Evolutionary conservation across 2,797 vertebrate species (phyloP), one percentile per base, ranked within the genome.

Genomic region (Phoebastria nigripes): DNA sequence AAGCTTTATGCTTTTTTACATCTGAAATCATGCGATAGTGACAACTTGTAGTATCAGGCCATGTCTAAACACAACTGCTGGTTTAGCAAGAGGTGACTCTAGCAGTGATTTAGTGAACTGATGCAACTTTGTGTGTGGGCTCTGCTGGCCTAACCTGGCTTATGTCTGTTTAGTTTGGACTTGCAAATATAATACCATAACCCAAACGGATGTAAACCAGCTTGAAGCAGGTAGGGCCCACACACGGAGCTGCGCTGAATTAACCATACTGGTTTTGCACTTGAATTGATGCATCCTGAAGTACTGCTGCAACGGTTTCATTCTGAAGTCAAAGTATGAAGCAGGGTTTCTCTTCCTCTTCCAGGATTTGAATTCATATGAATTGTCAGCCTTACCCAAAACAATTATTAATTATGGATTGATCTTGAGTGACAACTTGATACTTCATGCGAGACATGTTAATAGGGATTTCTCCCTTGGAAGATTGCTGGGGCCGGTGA

Each of bases 401-500:
- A 7, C 31, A 22, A 2, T 19, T 61, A 15, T 29, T 83, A 76
- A 61, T 79, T 61, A 54, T 14, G 18, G 55, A 13, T 66, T 90
- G 44, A 35, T 82, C 29, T 76, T 28, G 42, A 82, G 31, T 72
- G 88, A 42, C 56, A 89, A 1, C 47, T 56, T 22, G 24, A 17
- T 83, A 7, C 24, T 21, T n/a, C 2, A 1, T 41, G 29, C 0
- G 1, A 41, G 62, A 18, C 3, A 0, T 15, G 5, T 47, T 35
- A 42, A 6, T 51, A 11, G 70, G 54, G 35, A 26, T 81, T 91
- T 90, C 15, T 62, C 16, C 35, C 49, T 31, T 42, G 58, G 26
- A 58, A 70, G 28, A 1, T 41, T 3, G 9, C 35, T 85, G 67
- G 44, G 28, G 26, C 19, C 28, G 65, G n/a, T 51, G 52, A 74